phyloP scores from a whole-genome alignment of 2,888 invertebrate species.

The Microplitis deprimator region DNA sequence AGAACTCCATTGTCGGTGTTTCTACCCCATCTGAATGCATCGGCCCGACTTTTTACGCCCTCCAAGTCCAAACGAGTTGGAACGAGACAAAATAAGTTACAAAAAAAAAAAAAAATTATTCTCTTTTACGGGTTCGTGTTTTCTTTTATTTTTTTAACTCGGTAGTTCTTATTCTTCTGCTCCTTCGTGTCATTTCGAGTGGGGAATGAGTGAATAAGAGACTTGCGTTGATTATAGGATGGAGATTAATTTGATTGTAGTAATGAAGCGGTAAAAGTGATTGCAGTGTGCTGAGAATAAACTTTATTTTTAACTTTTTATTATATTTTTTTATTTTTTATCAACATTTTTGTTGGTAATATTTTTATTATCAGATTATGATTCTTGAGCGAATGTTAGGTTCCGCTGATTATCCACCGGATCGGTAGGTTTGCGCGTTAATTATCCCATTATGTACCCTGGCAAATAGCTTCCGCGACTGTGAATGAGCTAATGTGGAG shows the following conservation, averaged over 20 bases:
- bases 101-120: slow-evolving; percentile 8
- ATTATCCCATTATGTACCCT: slow-evolving; percentile 64
- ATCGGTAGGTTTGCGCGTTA: slow-evolving; percentile 66
- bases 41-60: slow-evolving; percentile 15
- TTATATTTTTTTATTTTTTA: neutral
- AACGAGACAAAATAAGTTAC: slow-evolving; percentile 6
- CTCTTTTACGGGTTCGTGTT: neutral
- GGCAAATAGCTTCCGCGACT: slow-evolving; percentile 67
- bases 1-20: slow-evolving; percentile 29
- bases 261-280: neutral
- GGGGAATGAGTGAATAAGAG: neutral
- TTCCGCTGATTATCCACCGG: slow-evolving; percentile 55
- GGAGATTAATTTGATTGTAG: slow-evolving; percentile 7
- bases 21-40: slow-evolving; percentile 20
- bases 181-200: slow-evolving; percentile 2
- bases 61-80: slow-evolving; percentile 17
- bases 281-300: neutral
- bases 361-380: slow-evolving; percentile 10
- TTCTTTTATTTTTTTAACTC: slow-evolving; percentile 3
- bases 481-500: slow-evolving; percentile 6
- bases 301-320: neutral
- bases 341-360: neutral
- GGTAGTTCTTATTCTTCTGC: neutral
- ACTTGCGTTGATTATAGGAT: neutral
- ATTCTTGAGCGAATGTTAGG: slow-evolving; percentile 35